phyloP scores from a whole-genome alignment of 2,888 invertebrate species.

The Liodrosophila aerea region DNA sequence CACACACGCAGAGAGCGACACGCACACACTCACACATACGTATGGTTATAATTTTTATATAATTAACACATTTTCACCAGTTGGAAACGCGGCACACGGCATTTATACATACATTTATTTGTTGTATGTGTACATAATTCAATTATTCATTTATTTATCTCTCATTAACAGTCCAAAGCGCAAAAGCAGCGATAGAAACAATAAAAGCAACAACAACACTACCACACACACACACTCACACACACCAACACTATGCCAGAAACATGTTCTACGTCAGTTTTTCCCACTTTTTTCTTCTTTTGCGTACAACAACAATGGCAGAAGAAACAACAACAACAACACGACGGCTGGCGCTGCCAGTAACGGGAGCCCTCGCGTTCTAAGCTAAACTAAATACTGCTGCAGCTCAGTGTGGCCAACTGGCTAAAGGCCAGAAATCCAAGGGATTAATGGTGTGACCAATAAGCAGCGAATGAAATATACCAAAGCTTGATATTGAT shows the following conservation, averaged over 20 bases:
- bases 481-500: too few species aligned
- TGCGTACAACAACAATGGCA: constrained; percentile 31
- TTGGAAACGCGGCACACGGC: constrained; percentile 45
- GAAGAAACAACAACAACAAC: constrained; percentile 54
- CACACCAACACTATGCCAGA: constrained; percentile 65
- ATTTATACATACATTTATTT: constrained; percentile 33
- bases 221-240: constrained; percentile 18
- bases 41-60: constrained; percentile 51
- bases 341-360: constrained; percentile 49
- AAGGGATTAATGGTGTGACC: not conserved
- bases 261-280: constrained; percentile 68
- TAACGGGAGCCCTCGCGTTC: constrained; percentile 62
- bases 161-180: constrained; percentile 64
- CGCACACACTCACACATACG: not conserved
- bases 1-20: constrained; percentile 5
- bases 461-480: not conserved
- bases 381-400: constrained; percentile 67
- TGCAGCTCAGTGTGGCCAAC: constrained; percentile 54
- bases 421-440: not conserved
- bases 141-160: constrained; percentile 77
- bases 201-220: constrained; percentile 49
- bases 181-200: constrained; percentile 47
- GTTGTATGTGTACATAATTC: constrained; percentile 60
- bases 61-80: constrained; percentile 66
- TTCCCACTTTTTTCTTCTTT: constrained; percentile 40